Conservation (phyloP, 1,140 invertebrate genomes). For the Atta colombica region DNA sequence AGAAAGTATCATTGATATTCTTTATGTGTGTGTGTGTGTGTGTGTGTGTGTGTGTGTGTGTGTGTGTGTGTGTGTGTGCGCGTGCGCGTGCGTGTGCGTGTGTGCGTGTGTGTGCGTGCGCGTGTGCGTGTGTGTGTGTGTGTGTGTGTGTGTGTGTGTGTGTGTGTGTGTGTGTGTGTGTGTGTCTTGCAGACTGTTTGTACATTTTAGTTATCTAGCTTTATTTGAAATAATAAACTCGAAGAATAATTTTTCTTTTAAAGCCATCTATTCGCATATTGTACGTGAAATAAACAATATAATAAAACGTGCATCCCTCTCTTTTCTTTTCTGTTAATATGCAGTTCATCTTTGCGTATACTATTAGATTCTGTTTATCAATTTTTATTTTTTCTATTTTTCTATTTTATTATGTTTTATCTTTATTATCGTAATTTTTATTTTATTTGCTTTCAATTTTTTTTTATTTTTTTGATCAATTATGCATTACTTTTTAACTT, state of each 20-base stretch:
- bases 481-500: too few relatives aligned
- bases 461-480: too few relatives aligned
- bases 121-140: too few relatives aligned
- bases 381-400: too few relatives aligned
- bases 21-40: neutral
- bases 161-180: neutral
- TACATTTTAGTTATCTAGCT: neutral
- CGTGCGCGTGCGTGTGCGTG: too few relatives aligned
- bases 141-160: neutral
- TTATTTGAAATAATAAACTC: slow-evolving; percentile 30
- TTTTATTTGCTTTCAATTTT: too few relatives aligned
- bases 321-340: neutral
- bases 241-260: neutral
- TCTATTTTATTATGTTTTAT: too few relatives aligned
- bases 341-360: too few relatives aligned
- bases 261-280: neutral
- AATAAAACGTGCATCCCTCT: neutral
- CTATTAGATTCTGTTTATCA: too few relatives aligned
- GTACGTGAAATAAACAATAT: neutral
- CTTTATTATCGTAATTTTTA: too few relatives aligned
- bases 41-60: neutral
- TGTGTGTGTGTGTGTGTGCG: neutral
- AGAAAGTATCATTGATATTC: slow-evolving; percentile 84
- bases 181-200: neutral
- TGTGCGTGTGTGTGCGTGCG: neutral